Percentiles rank a stretch among this genome's conserved stretches.
These are phyloP conservation scores for Pampusana beccarii DNA, from an alignment of 2,113 vertebrate genomes.

Conservation along the genomic window DNA sequence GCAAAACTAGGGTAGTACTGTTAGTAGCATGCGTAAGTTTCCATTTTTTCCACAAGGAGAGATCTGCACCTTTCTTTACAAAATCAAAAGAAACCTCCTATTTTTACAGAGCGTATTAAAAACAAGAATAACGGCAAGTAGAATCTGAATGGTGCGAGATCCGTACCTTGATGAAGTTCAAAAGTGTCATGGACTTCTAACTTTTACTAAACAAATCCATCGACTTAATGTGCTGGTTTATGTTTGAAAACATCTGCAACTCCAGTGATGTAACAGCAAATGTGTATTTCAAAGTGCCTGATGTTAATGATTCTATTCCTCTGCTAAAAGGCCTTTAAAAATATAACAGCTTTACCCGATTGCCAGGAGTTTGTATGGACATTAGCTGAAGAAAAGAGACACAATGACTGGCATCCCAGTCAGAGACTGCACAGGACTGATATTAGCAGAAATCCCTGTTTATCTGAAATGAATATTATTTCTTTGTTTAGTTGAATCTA, in stretches of 20 bases:
- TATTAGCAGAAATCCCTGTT: not conserved
- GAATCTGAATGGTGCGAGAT: not conserved
- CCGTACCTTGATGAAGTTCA: not conserved
- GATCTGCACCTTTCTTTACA: not conserved
- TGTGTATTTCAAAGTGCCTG: not conserved
- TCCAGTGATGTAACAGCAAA: not conserved
- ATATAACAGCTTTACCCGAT: not conserved
- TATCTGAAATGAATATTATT: not conserved
- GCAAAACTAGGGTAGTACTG: not conserved
- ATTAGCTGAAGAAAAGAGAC: not conserved
- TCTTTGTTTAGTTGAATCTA: not conserved
- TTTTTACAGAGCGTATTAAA: not conserved
- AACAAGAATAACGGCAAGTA: not conserved
- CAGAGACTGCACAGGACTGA: not conserved
- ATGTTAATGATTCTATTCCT: not conserved
- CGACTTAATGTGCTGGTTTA: not conserved
- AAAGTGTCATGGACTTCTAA: not conserved
- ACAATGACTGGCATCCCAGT: not conserved
- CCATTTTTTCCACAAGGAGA: not conserved
- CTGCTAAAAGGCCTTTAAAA: not conserved
- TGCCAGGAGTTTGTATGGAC: not conserved
- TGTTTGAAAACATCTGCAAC: not conserved
- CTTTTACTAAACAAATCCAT: not conserved
- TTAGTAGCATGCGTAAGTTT: not conserved
- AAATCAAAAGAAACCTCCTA: not conserved